Conservation (phyloP, 2,888 invertebrate species). For the Andrena fulva region DNA sequence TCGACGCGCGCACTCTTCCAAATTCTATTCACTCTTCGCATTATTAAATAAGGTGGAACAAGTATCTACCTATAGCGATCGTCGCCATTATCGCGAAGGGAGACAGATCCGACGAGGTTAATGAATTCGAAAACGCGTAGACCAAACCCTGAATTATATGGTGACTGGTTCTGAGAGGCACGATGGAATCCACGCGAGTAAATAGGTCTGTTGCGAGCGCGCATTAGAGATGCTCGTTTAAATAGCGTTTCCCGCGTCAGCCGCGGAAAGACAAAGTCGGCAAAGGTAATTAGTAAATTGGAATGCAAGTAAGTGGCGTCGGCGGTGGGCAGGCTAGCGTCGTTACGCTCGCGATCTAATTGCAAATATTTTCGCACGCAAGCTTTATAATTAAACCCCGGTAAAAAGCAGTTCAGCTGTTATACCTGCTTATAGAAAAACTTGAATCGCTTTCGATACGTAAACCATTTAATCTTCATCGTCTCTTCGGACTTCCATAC, state of each 20-base stretch:
- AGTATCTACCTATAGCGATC: too few species aligned
- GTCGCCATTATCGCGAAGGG: too few species aligned
- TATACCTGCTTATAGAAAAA: not conserved
- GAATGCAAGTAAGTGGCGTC: constrained; percentile 23
- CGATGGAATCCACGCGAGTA: not conserved
- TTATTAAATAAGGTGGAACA: too few species aligned
- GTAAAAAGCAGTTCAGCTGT: too few species aligned
- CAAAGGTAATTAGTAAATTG: constrained; percentile 42
- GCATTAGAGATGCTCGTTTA: not conserved
- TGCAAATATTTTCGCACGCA: not conserved
- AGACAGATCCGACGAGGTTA: too few species aligned
- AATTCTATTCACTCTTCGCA: too few species aligned
- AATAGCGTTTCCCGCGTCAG: constrained; percentile 30
- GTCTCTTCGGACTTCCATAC: too few species aligned
- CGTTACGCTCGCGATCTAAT: constrained; percentile 1
- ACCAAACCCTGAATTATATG: not conserved
- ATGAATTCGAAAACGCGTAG: too few species aligned
- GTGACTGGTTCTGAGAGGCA: not conserved
- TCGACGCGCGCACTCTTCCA: too few species aligned
- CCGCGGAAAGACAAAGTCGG: constrained; percentile 9
- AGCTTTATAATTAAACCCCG: not conserved
- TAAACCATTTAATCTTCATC: too few species aligned
- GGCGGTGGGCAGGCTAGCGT: not conserved
- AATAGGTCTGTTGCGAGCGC: constrained; percentile 9
- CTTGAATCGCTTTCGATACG: too few species aligned